A percentile compares a stretch with the other conserved stretches of the same genome.
phyloP scores from a whole-genome alignment of 2,888 invertebrate genomes.

The Listrodromus nycthemerus region DNA sequence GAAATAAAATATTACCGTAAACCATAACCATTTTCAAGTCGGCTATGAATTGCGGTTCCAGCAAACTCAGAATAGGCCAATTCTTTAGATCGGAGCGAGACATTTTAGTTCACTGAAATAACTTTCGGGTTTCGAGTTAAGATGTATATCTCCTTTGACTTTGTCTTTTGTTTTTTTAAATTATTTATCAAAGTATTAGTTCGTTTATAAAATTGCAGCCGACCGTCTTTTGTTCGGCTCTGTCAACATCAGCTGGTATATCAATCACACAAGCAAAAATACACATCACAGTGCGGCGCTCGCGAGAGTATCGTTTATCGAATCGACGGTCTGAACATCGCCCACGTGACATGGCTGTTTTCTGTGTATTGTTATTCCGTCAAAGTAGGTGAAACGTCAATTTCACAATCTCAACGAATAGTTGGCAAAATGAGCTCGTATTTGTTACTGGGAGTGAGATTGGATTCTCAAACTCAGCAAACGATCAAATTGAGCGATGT shows the following conservation, averaged over 20 bases:
- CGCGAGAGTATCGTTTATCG: slow-evolving; percentile 1
- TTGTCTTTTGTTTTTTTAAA: not conserved
- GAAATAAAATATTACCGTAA: slow-evolving; percentile 83
- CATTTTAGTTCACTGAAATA: slow-evolving; percentile 72
- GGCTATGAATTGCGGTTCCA: slow-evolving; percentile 85
- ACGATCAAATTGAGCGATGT: slow-evolving; percentile 87
- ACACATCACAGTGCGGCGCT: not conserved
- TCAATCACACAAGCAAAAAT: not conserved
- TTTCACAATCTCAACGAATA: not conserved
- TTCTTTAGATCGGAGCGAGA: slow-evolving; percentile 84
- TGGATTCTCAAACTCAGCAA: slow-evolving; percentile 85
- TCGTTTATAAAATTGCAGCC: not conserved
- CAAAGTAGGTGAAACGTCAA: not conserved
- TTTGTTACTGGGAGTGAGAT: slow-evolving; percentile 85
- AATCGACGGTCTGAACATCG: not conserved
- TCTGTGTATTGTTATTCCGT: slow-evolving; percentile 10
- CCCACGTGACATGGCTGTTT: not conserved
- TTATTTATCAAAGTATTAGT: not conserved
- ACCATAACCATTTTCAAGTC: slow-evolving; percentile 86
- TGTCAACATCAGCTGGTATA: slow-evolving; percentile 12
- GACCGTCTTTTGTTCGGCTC: slow-evolving; percentile 7
- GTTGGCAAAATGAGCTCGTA: slow-evolving; percentile 74
- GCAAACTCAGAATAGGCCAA: slow-evolving; percentile 87
- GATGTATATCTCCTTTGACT: not conserved
- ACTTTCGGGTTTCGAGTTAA: not conserved